Conservation (phyloP, 2,888 invertebrate species). For the Cephalotes varians region DNA sequence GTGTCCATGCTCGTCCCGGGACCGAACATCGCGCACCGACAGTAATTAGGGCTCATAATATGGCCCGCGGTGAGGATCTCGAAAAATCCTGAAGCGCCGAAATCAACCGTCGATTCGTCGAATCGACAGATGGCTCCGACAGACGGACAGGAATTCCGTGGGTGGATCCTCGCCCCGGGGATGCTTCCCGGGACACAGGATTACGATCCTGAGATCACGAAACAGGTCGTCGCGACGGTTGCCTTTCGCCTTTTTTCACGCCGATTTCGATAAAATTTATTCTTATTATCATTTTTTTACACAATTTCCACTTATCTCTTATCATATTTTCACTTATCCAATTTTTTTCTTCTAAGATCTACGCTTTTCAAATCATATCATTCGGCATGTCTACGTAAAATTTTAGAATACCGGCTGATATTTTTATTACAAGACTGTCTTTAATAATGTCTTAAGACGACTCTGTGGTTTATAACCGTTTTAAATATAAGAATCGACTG, state of each 20-base stretch:
- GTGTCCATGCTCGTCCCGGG: slow-evolving; percentile 48
- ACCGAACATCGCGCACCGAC: slow-evolving; percentile 33
- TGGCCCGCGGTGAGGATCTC: slow-evolving; percentile 72
- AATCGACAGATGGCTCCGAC: slow-evolving; percentile 73
- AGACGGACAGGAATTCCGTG: slow-evolving; percentile 78
- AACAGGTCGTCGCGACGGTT: slow-evolving; percentile 10
- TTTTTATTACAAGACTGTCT: no score
- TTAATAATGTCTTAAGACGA: no score
- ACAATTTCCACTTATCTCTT: neutral
- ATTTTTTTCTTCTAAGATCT: neutral
- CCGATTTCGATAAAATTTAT: neutral
- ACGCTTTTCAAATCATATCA: neutral
- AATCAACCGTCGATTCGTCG: slow-evolving; percentile 72
- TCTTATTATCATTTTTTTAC: no score
- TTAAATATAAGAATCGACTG: no score
- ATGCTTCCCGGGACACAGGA: slow-evolving; percentile 7
- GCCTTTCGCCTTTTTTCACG: neutral
- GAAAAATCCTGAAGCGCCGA: slow-evolving; percentile 61
- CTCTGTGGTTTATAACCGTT: no score
- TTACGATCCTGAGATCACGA: slow-evolving; percentile 14
- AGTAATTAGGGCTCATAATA: slow-evolving; percentile 67
- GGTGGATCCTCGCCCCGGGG: slow-evolving; percentile 73
- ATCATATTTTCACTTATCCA: neutral
- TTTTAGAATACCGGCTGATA: neutral
- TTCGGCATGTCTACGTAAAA: neutral